Base-by-base conservation (phyloP, 2,113 vertebrate genomes). In the Gavia stellata region DNA sequence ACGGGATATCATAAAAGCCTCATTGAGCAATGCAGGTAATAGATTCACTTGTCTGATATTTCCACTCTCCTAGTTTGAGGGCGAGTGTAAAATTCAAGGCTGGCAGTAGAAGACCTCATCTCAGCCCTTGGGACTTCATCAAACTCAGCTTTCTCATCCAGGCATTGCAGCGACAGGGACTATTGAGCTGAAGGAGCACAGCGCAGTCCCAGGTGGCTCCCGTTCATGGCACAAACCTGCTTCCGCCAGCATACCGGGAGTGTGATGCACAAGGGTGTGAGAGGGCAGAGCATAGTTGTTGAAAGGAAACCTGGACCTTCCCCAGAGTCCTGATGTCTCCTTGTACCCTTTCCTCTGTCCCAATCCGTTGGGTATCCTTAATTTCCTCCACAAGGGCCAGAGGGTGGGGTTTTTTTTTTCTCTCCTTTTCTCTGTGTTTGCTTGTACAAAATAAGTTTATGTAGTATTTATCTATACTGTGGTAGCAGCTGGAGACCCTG, bases 11-110 rank as follows among this genome's bases (percentile, higher is more conserved):
- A 90, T 81, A 86, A 94, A 91, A 96, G 59, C 84, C 42, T 95
- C 72, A 90, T 88, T 96, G 92, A 95, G 72, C 81, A 77, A 40
- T 56, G 23, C 85, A 95, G 80, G 92, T 95, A 94, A 92, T 88
- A 93, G 84, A 92, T 96, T 92, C 36, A 62, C 62, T 88, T 67
- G 40, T 79, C 42, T 92, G 74, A 29, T 86, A 92, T 91, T 93
- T 96, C 65, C 45, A 49, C 53, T 80, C n/a, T 52, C n/a, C 70
- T 80, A 16, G 68, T 75, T 91, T 77, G 47, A 62, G 11, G 31
- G 17, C 0, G 4, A 78, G 75, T 81, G 14, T 89, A 75, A 92
- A 88, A 85, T 72, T 45, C 55, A 94, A 59, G 36, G 26, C 52
- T 91, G 49, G 61, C 70, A 71, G 66, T 23, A 53, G 68, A 38